These are phyloP conservation scores for Schizothorax lantsangensis DNA, from an alignment of 2,797 vertebrate genomes.

Conservation along the genomic window DNA sequence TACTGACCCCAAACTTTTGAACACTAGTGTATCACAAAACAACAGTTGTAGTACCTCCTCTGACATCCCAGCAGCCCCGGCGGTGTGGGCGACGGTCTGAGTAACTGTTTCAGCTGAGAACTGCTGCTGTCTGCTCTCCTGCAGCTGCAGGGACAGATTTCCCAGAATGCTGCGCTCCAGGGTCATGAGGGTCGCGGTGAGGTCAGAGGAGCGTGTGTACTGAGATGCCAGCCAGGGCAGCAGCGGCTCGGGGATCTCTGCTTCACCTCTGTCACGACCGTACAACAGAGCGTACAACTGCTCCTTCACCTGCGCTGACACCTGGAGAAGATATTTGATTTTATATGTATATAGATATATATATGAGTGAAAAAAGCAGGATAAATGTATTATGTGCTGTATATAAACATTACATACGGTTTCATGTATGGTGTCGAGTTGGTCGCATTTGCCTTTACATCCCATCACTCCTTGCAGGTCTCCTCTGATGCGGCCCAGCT, in stretches of 20 bases:
- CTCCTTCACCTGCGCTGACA: slow-evolving; percentile 71
- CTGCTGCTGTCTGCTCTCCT: slow-evolving; percentile 72
- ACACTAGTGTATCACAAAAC: background rate
- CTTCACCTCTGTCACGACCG: slow-evolving; percentile 59
- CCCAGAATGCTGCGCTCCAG: slow-evolving; percentile 86
- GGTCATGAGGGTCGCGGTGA: slow-evolving; percentile 78
- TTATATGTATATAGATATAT: background rate
- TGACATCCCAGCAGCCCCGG: slow-evolving; percentile 82
- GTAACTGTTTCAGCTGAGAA: slow-evolving; percentile 75
- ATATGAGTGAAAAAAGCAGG: background rate
- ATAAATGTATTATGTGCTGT: background rate
- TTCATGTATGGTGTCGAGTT: slow-evolving; percentile 75
- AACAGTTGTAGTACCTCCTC: slow-evolving; percentile 81
- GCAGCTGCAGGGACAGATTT: slow-evolving; percentile 82
- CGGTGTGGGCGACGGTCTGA: slow-evolving; percentile 73
- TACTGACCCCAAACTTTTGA: background rate
- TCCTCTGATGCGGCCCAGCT: slow-evolving; percentile 79
- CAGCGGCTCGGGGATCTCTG: slow-evolving; percentile 79
- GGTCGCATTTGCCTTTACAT: slow-evolving; percentile 79
- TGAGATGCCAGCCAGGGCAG: slow-evolving; percentile 83
- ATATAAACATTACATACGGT: slow-evolving; percentile 64
- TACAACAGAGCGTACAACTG: slow-evolving; percentile 76
- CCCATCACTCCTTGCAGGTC: slow-evolving; percentile 78
- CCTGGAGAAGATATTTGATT: slow-evolving; percentile 65
- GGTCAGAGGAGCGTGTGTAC: slow-evolving; percentile 82